Conservation (phyloP, 2,113 vertebrate species). For the Lepisosteus osseus region DNA sequence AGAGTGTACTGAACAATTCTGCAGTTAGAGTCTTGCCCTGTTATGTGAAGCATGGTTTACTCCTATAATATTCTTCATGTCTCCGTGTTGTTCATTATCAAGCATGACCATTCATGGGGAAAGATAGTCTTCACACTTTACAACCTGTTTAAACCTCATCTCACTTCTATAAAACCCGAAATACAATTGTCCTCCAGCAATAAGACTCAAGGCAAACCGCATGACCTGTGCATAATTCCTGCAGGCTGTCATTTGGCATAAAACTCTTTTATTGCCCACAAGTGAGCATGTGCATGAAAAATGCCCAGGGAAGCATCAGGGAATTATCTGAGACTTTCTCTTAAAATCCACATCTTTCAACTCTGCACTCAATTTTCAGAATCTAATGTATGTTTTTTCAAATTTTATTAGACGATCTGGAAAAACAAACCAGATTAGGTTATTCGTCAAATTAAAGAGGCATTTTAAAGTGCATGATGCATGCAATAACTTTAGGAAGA, state of each 20-base stretch:
- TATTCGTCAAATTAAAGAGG: neutral
- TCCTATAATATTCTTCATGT: neutral
- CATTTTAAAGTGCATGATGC: neutral
- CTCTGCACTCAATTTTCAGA: too few species aligned
- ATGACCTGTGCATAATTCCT: constrained; percentile 56
- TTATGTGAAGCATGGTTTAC: too few species aligned
- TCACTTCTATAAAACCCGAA: neutral
- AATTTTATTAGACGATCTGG: too few species aligned
- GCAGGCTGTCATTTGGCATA: constrained; percentile 58
- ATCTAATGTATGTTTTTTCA: too few species aligned
- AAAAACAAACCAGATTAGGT: neutral
- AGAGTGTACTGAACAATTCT: too few species aligned
- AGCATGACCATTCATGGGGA: neutral
- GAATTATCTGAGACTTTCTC: too few species aligned
- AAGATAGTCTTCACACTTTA: neutral
- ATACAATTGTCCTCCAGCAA: constrained; percentile 8
- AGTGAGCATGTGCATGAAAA: constrained; percentile 40
- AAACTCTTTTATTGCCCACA: constrained; percentile 58
- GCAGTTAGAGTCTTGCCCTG: too few species aligned
- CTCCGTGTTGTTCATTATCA: neutral
- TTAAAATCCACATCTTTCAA: too few species aligned
- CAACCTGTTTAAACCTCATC: constrained; percentile 5
- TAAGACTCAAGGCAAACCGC: constrained; percentile 43
- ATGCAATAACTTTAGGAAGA: neutral
- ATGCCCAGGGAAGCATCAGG: constrained; percentile 23